Base-by-base conservation (phyloP, 1,140 invertebrate species). In the Drosophila elegans region DNA sequence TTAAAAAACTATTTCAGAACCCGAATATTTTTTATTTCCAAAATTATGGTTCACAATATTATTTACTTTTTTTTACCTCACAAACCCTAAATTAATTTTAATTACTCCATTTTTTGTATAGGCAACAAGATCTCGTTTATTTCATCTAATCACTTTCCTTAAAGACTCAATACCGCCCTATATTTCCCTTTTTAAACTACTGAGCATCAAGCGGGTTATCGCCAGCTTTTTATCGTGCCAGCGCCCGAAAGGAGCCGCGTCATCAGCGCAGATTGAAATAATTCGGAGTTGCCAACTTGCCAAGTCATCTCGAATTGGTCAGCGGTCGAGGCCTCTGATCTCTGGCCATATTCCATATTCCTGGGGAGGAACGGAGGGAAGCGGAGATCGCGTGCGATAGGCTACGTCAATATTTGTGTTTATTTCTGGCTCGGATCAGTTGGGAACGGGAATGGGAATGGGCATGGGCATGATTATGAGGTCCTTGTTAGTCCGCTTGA, bases 351-450 rank as follows among this genome's bases (percentile, higher is more conserved):
- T 10, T 36, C 9, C 32, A 21, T 21, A 21, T 21, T 21, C 16
- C 16, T 21, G 16, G 16, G 16, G 16, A 21, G 16, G 16, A 21
- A 1, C 52, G 45, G 56, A 41, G 54, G 42, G 74, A 36, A 63
- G 51, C 60, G 67, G 48, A 69, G 86, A 90, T 90, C 86, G 86
- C 86, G 86, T 90, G 86, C 82, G 86, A 90, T 90, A 90, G 85
- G 76, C 83, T 91, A 91, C 68, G 81, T 90, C 86, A 89, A 89
- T 90, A 91, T 90, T 88, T 88, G 84, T 89, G 75, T 89, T 83
- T 85, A 61, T 76, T 74, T 64, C 72, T 68, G 64, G 41, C 41
- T 36, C 29, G 39, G 54, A 63, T 51, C 71, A 36, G 36, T 32
- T 52, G n/a, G 25, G 59, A 21, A 41, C 27, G 54, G 44, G 52